These are phyloP conservation scores for Vulpes vulpes DNA, from an alignment of 2,113 vertebrate species.

Conservation along the genomic window DNA sequence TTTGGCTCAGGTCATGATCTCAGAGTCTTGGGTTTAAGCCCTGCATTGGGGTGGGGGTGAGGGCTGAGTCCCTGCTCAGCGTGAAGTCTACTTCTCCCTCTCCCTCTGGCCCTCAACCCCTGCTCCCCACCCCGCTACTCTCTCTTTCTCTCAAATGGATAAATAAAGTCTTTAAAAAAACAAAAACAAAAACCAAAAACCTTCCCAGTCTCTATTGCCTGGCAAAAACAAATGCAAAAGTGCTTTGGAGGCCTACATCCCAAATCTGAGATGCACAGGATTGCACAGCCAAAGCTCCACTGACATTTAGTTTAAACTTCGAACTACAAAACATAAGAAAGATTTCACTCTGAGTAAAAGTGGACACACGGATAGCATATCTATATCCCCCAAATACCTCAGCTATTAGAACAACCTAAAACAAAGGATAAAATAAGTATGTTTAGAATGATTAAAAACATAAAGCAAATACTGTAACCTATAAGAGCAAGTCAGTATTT, in stretches of 20 bases:
- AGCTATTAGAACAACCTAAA: background rate
- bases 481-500: conserved; percentile 49
- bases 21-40: background rate
- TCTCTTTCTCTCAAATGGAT: background rate
- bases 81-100: background rate
- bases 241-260: background rate
- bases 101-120: background rate
- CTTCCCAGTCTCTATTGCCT: background rate
- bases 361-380: background rate
- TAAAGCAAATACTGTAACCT: conserved; percentile 25
- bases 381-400: background rate
- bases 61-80: background rate
- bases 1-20: background rate
- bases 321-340: conserved; percentile 47
- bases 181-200: background rate
- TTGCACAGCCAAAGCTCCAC: background rate
- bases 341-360: background rate
- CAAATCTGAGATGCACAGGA: background rate
- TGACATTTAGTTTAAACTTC: background rate
- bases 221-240: conserved; percentile 39
- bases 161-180: background rate
- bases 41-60: background rate
- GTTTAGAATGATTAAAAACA: conserved; percentile 56
- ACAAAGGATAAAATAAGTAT: conserved; percentile 19
- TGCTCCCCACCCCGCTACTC: background rate